Evolutionary conservation across 2,888 invertebrate species (phyloP).

Genomic region (Sinhomidia bicolor): DNA sequence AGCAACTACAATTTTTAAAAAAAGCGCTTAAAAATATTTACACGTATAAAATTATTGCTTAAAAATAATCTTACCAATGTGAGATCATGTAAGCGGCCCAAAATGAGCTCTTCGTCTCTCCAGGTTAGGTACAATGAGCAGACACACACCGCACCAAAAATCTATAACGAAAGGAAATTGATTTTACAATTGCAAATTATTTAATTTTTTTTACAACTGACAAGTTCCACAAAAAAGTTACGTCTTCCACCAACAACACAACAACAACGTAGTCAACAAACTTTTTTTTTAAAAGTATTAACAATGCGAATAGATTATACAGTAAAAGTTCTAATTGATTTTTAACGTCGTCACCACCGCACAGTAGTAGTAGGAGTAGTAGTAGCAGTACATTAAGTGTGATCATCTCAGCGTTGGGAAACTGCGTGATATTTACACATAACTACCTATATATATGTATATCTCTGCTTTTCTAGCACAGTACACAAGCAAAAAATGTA

Average conservation of each 20-base stretch:
- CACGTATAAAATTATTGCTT: too few relatives aligned
- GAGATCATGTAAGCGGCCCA: constrained; percentile 83
- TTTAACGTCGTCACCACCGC: too few relatives aligned
- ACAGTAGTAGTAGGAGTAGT: too few relatives aligned
- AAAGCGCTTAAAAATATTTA: too few relatives aligned
- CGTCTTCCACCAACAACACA: neutral
- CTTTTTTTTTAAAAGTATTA: neutral
- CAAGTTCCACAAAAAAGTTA: neutral
- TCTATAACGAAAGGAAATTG: constrained; percentile 78
- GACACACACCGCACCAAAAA: constrained; percentile 83
- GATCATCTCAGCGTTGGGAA: neutral
- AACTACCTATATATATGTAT: too few relatives aligned
- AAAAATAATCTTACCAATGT: constrained; percentile 82
- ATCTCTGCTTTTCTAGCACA: too few relatives aligned
- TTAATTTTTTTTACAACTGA: too few relatives aligned
- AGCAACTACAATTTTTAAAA: too few relatives aligned
- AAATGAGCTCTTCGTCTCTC: constrained; percentile 84
- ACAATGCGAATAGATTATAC: neutral
- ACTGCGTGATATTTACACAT: neutral
- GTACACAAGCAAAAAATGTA: too few relatives aligned
- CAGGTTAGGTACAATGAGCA: constrained; percentile 84
- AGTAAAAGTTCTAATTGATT: neutral
- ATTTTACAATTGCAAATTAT: neutral
- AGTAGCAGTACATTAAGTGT: too few relatives aligned
- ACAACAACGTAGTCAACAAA: neutral